Evolutionary conservation across 92 coral and sea anemone genomes (phyloP).

Genomic region (Metridium senile): DNA sequence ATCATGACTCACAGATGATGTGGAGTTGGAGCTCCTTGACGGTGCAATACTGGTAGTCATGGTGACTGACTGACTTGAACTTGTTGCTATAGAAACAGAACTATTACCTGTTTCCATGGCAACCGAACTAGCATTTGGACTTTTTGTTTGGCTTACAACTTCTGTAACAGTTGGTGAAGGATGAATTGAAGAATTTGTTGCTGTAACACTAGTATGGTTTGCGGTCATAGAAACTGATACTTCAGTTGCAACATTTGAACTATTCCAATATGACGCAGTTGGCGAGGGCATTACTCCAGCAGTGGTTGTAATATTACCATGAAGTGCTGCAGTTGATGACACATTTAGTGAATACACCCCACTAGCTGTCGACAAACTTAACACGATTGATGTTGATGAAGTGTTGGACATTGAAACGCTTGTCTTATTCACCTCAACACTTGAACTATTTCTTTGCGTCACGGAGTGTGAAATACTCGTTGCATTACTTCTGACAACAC

Average conservation of each 20-base stretch:
- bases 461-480: neutral
- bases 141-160: neutral
- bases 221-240: neutral
- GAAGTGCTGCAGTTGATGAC: neutral
- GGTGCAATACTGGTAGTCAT: neutral
- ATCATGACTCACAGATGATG: neutral
- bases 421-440: too few relatives aligned
- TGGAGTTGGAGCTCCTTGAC: neutral
- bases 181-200: neutral
- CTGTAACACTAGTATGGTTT: neutral
- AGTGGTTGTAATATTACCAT: neutral
- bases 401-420: neutral
- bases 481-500: neutral
- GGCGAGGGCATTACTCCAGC: neutral
- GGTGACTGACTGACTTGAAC: neutral
- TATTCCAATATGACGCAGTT: neutral
- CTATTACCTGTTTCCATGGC: neutral
- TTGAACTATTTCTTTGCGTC: too few relatives aligned
- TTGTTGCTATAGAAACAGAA: conserved; percentile 15
- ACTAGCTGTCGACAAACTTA: neutral
- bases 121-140: neutral
- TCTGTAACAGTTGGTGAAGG: neutral
- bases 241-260: neutral
- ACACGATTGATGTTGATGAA: neutral
- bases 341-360: neutral